Conservation (phyloP, 2,888 invertebrate species). For the Campopleginae sp. region DNA sequence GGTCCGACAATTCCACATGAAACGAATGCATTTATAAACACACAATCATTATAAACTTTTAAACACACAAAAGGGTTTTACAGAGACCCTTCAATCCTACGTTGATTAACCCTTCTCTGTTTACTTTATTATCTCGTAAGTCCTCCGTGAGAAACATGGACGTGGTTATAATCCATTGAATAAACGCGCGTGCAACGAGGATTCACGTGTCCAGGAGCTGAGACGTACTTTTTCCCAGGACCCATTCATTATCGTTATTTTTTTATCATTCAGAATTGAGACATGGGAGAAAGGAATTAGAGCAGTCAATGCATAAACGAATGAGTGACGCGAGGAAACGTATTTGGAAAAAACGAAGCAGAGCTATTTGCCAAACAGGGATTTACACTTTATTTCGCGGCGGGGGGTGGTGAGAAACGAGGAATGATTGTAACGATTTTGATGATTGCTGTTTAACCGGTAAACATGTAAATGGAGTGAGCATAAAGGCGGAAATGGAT, state of each 20-base stretch:
- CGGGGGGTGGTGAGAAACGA: constrained; percentile 24
- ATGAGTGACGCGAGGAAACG: neutral
- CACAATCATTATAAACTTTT: constrained; percentile 35
- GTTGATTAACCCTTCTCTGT: constrained; percentile 30
- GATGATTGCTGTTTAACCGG: constrained; percentile 67
- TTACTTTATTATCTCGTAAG: constrained; percentile 21
- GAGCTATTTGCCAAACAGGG: neutral
- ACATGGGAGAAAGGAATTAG: neutral
- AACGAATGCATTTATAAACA: neutral
- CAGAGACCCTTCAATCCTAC: constrained; percentile 15
- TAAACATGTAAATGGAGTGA: constrained; percentile 68
- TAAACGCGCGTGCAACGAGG: constrained; percentile 3
- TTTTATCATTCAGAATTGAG: neutral
- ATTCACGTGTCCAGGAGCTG: neutral
- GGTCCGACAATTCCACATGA: neutral
- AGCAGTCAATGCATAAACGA: neutral
- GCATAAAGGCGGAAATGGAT: constrained; percentile 25
- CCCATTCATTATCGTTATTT: neutral
- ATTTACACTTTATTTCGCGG: constrained; percentile 13
- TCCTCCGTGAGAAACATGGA: constrained; percentile 12
- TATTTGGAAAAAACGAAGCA: neutral
- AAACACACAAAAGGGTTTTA: constrained; percentile 12
- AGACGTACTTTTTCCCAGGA: neutral
- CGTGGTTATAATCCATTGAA: constrained; percentile 17
- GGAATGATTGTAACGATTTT: constrained; percentile 69